Conservation (phyloP, 2,797 vertebrate species). For the Zonotrichia albicollis region DNA sequence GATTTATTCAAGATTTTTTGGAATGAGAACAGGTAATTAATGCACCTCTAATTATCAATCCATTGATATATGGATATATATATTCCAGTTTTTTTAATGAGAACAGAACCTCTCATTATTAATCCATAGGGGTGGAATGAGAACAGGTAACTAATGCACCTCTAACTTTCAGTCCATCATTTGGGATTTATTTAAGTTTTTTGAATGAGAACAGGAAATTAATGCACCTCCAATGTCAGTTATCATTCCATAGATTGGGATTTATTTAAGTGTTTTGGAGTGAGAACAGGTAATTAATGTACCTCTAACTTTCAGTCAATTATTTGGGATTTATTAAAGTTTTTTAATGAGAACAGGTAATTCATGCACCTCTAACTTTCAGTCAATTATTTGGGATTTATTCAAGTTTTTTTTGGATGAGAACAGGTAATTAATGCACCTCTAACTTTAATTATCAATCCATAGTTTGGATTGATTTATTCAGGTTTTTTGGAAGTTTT, state of each 20-base stretch:
- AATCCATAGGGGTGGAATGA: too few relatives aligned
- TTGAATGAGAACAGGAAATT: neutral
- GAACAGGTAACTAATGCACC: too few relatives aligned
- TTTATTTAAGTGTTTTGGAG: too few relatives aligned
- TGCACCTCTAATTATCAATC: too few relatives aligned
- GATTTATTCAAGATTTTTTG: neutral
- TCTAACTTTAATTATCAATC: too few relatives aligned
- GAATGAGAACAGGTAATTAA: too few relatives aligned
- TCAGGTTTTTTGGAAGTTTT: neutral
- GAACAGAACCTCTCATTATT: too few relatives aligned
- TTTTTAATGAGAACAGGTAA: neutral
- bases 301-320: neutral
- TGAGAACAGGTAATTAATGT: neutral
- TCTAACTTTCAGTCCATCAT: neutral
- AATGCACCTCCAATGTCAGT: too few relatives aligned
- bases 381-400: neutral
- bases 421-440: too few relatives aligned
- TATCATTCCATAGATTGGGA: too few relatives aligned
- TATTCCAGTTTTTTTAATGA: too few relatives aligned
- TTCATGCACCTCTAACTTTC: neutral
- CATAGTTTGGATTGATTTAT: neutral
- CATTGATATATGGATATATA: neutral
- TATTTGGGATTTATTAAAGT: neutral
- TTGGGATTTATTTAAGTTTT: neutral
- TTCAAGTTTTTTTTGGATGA: too few relatives aligned